Percentiles rank a stretch among this genome's conserved stretches.
Conservation (phyloP, 2,888 invertebrate genomes). For the Agonopterix subpropinquella region DNA sequence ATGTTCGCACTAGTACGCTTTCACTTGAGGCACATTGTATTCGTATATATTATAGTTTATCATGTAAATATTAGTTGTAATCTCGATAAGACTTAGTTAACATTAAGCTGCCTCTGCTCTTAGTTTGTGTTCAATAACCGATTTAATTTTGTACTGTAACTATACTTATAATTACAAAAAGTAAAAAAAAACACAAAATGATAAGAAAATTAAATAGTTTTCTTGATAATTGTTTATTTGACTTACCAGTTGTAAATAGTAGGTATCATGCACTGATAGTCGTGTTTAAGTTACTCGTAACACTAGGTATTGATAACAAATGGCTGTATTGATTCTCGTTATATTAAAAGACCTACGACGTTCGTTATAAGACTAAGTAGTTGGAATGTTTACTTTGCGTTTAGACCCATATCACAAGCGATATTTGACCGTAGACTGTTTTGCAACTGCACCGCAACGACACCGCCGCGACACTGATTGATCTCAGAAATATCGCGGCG, state of each 20-base stretch:
- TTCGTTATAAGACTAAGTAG: slow-evolving; percentile 22
- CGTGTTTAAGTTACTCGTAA: slow-evolving; percentile 54
- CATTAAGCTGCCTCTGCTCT: slow-evolving; percentile 33
- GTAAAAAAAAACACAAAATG: slow-evolving; percentile 37
- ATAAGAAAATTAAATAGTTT: slow-evolving; percentile 20
- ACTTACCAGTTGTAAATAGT: slow-evolving; percentile 61
- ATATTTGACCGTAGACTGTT: too few species aligned
- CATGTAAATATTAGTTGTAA: slow-evolving; percentile 48
- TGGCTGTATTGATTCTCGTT: slow-evolving; percentile 59
- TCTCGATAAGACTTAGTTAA: slow-evolving; percentile 27
- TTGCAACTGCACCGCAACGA: too few species aligned
- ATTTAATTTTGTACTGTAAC: slow-evolving; percentile 40
- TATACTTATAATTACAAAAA: slow-evolving; percentile 36
- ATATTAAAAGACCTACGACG: slow-evolving; percentile 35
- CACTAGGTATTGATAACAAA: slow-evolving; percentile 49
- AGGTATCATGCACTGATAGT: slow-evolving; percentile 68
- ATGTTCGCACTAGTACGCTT: slow-evolving; percentile 34
- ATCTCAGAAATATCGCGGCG: too few species aligned
- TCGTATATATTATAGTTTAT: slow-evolving; percentile 9
- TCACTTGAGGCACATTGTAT: slow-evolving; percentile 18
- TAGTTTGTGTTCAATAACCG: slow-evolving; percentile 54
- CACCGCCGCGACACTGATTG: too few species aligned
- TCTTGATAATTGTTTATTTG: slow-evolving; percentile 24
- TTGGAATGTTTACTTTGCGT: slow-evolving; percentile 34
- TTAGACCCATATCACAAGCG: slow-evolving; percentile 10